Base-by-base conservation (phyloP, 2,888 invertebrate genomes). In the Nephrocerus scutellatus region DNA sequence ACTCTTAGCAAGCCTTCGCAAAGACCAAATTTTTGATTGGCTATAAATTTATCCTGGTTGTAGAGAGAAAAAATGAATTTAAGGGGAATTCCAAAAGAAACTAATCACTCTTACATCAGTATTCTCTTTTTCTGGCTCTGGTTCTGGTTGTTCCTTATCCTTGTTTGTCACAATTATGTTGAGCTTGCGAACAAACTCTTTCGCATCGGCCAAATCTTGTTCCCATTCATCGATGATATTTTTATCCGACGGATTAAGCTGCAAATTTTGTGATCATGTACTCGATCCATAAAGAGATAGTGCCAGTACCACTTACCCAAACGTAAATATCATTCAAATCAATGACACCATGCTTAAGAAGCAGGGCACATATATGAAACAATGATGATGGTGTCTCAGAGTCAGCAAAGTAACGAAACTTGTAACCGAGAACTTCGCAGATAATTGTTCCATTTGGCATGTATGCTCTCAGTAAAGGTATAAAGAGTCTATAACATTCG, bases 361-460 rank as follows among this genome's bases (percentile, higher is more conserved):
- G 76, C 46, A 92, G 71, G 8, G 96, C 95, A 43, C 92, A 86
- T 23, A 97, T 77, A 62, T 82, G 79, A 73, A 91, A 96, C 32
- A 97, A 70, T 1, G 90, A 84, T 33, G 80, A 77, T 4, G 92
- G 91, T 23, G 88, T 85, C 28, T 52, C 56, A 30, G 71, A 61
- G 39, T 78, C 76, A 47, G 74, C 72, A 60, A 75, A 77, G 54
- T 80, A 79, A 36, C 82, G 78, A 60, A 86, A 83, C 67, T 97
- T 96, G 63, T 96, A 95, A 24, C 93, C 95, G 45, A 98, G 73
- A 24, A 97, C 87, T 70, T 97, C 95, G 53, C 89, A 89, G 49
- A 98, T 80, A 30, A 95, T 87, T 49, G 79, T 77, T 24, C 80
- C 76, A 63, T 93, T 90, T 43, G 84, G 84, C 80, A 91, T 88